Conservation (phyloP, 2,113 vertebrate genomes). For the Cyphotilapia sp. region DNA sequence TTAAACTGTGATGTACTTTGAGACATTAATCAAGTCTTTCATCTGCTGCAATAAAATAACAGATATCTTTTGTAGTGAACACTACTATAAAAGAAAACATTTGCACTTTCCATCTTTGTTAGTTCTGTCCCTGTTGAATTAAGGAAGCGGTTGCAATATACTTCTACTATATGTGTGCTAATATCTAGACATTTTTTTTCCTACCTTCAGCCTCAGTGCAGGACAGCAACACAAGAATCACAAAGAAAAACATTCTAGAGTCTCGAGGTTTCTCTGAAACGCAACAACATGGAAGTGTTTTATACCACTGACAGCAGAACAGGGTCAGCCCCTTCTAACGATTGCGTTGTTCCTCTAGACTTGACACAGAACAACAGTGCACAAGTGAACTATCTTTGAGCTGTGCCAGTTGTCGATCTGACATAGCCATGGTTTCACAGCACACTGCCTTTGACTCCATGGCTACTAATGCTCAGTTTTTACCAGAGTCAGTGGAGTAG, state of each 20-base stretch:
- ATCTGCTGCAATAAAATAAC: rapidly evolving
- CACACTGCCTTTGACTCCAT: neutral
- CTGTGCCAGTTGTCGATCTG: neutral
- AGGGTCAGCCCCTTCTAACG: neutral
- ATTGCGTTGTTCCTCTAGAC: rapidly evolving
- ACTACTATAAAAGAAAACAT: neutral
- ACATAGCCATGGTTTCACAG: neutral
- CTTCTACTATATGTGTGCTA: neutral
- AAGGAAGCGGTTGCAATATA: rapidly evolving
- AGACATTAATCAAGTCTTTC: neutral
- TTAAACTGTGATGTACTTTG: neutral
- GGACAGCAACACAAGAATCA: neutral
- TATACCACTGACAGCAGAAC: neutral
- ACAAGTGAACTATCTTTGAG: neutral
- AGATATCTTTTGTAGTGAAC: neutral
- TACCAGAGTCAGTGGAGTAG: too few relatives aligned
- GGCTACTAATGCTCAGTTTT: too few relatives aligned
- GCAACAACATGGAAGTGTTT: neutral
- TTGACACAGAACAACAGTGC: neutral
- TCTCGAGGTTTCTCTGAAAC: neutral
- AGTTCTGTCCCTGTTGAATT: neutral
- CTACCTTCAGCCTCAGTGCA: neutral
- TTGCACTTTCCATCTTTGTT: neutral
- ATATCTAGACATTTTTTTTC: neutral
- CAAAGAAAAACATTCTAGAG: neutral